Base-by-base conservation (phyloP, 2,888 invertebrate species). In the Lasioglossum villosulum region DNA sequence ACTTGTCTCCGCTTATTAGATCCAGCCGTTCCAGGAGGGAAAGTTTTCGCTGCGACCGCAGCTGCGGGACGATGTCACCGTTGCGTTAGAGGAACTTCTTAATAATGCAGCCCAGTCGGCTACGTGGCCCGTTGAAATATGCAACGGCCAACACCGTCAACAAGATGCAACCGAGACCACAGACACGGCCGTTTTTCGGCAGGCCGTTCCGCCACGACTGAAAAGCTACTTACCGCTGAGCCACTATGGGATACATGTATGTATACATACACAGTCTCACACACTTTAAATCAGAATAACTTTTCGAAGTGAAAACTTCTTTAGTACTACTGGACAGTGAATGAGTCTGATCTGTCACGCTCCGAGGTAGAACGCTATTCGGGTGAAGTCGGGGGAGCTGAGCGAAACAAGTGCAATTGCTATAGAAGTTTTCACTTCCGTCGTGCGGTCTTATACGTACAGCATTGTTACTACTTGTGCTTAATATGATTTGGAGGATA, bases 1-100 rank as follows among this genome's bases (percentile, higher is more conserved):
- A 79, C 77, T 77, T 77, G 76, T 82, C 74, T 34, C 27, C 63
- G 52, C 27, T 86, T 86, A 86, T 86, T 86, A 82, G 79, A 86
- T 86, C 37, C 82, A 73, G 75, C 52, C 72, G 86, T 70, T 37
- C 39, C 37, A 77, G n/a, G 34, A 56, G n/a, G 30, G 72, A 42
- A 85, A 85, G n/a, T 86, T 85, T 4, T 10, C 23, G 39, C 14
- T 34, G 37, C 37, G 42, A 63, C 14, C 77, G 19, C 80, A 77
- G 78, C 72, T 72, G 81, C 48, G 78, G 42, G 68, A 75, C 80
- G 37, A 76, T 70, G 74, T 79, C 86, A 23, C 42, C 70, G 56
- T 71, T 63, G 56, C 77, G 86, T 77, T 75, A 78, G 34, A 56
- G 74, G n/a, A 83, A 80, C 87, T 83, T 83, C 83, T 86, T 83